Percentiles rank a stretch among this genome's conserved stretches.
Conservation (phyloP, 2,888 invertebrate genomes). For the Amblyjoppa fuscipennis region DNA sequence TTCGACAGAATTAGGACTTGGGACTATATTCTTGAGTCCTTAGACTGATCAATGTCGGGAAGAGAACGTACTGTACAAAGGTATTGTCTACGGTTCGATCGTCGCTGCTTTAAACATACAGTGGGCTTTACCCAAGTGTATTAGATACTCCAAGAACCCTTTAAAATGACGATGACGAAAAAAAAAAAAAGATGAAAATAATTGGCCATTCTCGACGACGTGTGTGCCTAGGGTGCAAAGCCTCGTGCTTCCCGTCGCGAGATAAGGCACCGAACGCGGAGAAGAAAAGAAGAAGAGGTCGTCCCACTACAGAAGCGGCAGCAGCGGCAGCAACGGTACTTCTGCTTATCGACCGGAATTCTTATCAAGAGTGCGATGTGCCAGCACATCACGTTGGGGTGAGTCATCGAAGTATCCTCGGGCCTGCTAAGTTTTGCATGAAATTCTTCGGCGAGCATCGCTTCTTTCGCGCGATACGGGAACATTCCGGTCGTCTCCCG, state of each 20-base stretch:
- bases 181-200: conserved; percentile 42
- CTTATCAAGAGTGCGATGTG: conserved; percentile 75
- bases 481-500: conserved; percentile 13
- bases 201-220: conserved; percentile 60
- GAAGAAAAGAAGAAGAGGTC: conserved; percentile 44
- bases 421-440: conserved; percentile 19
- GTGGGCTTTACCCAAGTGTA: not conserved
- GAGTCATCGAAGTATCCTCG: conserved; percentile 32
- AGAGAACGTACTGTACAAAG: too few relatives aligned
- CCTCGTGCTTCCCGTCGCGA: conserved; percentile 17
- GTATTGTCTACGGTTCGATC: not conserved
- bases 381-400: conserved; percentile 64
- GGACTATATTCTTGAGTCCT: too few relatives aligned
- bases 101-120: not conserved
- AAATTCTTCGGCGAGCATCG: conserved; percentile 42
- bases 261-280: conserved; percentile 58
- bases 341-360: conserved; percentile 78
- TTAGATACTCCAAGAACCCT: not conserved
- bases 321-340: conserved; percentile 68
- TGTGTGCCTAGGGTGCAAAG: conserved; percentile 6
- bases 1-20: too few relatives aligned
- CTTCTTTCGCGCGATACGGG: conserved; percentile 45
- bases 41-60: too few relatives aligned
- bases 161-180: conserved; percentile 26
- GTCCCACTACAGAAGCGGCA: conserved; percentile 61